Evolutionary conservation across 2,797 vertebrate species (phyloP), one percentile per base, ranked within the genome.

Genomic region (Erpetoichthys calabaricus): DNA sequence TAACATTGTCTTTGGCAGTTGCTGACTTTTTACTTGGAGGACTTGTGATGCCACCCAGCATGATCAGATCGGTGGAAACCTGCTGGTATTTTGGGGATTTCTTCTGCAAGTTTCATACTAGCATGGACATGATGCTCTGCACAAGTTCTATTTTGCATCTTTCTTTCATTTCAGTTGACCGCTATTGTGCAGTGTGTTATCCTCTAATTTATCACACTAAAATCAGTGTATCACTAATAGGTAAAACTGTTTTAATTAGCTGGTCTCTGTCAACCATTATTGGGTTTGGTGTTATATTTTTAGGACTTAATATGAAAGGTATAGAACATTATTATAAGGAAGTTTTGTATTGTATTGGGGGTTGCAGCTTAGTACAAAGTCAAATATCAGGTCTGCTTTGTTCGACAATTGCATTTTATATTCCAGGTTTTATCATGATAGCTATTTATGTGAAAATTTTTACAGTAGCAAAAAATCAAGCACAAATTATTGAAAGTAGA

Each of bases 121-220:
- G 65, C 58, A 57, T 73, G 3, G 71, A 73, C 51, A 66, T 69
- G 58, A 69, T 56, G 3, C 56, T 71, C 4, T 57, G 62, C 42
- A 61, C 59, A 41, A 63, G 66, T 1, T 71, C 71, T 6, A 61
- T 73, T 8, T 43, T 25, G 25, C 25, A 25, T 25, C 25, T 25
- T 73, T 25, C 25, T 25, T 85, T 80, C 70, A 82, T 86, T 68
- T 82, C 82, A 50, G 60, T 85, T 0, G 81, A 87, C 56, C 59
- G 69, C 8, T 71, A 68, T 59, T 42, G 52, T 51, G 71, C 71
- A 7, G 64, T 73, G 42, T 70, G 67, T 55, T 61, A 71, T 45
- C 71, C 71, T 44, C 46, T 73, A 5, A 58, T 41, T 4, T 73
- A 73, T 45, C 62, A 9, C 53, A 52, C 54, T 52, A 65, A 46